Percentiles rank a stretch among this genome's conserved stretches.
These are phyloP conservation scores for Samia ricini DNA, from an alignment of 1,140 invertebrate genomes.

Conservation along the genomic window DNA sequence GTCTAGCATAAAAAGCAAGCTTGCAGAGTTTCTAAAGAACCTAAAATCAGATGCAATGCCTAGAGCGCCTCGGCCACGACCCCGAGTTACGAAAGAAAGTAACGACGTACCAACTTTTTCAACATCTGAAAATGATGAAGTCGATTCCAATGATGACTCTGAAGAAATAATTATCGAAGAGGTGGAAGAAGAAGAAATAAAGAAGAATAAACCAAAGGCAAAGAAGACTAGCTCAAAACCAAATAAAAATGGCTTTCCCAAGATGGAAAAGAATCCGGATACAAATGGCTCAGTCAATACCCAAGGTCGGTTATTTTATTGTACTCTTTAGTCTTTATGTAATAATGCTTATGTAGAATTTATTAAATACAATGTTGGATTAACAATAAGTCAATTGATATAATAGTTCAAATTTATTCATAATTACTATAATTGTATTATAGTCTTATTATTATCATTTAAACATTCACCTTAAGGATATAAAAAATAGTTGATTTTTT, in stretches of 20 bases:
- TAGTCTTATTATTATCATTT: too few relatives aligned
- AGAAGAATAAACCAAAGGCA: slow-evolving; percentile 33
- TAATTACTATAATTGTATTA: too few relatives aligned
- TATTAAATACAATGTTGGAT: neutral
- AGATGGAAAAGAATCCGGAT: slow-evolving; percentile 37
- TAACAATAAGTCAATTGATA: too few relatives aligned
- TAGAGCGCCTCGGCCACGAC: slow-evolving; percentile 40
- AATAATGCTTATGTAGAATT: neutral
- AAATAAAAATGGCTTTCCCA: slow-evolving; percentile 27
- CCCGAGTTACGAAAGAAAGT: slow-evolving; percentile 10
- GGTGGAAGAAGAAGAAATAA: slow-evolving; percentile 33
- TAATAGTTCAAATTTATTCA: too few relatives aligned
- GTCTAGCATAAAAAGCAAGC: slow-evolving; percentile 39
- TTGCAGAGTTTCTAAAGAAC: slow-evolving; percentile 53
- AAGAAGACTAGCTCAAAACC: slow-evolving; percentile 32
- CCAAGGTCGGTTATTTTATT: slow-evolving; percentile 37
- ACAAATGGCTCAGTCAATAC: slow-evolving; percentile 38
- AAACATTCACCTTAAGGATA: too few relatives aligned
- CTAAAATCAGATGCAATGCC: slow-evolving; percentile 62
- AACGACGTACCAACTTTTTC: slow-evolving; percentile 6
- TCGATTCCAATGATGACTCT: slow-evolving; percentile 25
- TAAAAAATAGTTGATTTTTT: too few relatives aligned
- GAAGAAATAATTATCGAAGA: slow-evolving; percentile 40
- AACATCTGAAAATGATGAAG: slow-evolving; percentile 24
- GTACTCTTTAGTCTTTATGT: neutral